phyloP scores from a whole-genome alignment of 2,888 invertebrate species.

The Drosophila melanosoma region DNA sequence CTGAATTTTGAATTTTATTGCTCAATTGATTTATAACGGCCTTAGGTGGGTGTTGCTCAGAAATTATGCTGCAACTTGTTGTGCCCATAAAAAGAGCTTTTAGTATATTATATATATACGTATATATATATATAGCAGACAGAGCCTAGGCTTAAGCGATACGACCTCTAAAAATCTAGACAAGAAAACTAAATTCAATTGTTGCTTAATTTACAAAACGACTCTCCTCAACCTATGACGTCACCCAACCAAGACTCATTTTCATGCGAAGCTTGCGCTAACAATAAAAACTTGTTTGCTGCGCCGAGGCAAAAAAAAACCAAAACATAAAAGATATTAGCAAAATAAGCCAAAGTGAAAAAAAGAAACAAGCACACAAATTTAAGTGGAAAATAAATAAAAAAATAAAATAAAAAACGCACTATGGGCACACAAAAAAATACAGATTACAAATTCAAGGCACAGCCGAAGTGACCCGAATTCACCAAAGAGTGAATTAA shows the following conservation, averaged over 20 bases:
- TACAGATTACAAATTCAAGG: constrained; percentile 56
- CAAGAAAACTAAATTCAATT: constrained; percentile 63
- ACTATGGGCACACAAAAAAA: constrained; percentile 22
- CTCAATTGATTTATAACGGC: constrained; percentile 74
- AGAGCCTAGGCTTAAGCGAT: constrained; percentile 44
- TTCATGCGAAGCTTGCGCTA: constrained; percentile 46
- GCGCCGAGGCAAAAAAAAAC: constrained; percentile 39
- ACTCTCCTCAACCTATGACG: constrained; percentile 49
- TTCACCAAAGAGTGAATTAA: constrained; percentile 31
- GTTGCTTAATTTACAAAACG: constrained; percentile 61
- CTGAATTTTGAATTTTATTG: constrained; percentile 54
- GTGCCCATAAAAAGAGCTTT: constrained; percentile 43
- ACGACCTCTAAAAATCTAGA: constrained; percentile 68
- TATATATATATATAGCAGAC: constrained; percentile 7
- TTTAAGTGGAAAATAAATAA: constrained; percentile 57
- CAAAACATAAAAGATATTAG: constrained; percentile 21
- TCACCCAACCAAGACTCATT: constrained; percentile 62
- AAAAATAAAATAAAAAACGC: constrained; percentile 59
- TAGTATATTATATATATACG: constrained; percentile 10
- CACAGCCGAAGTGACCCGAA: constrained; percentile 47
- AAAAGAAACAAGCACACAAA: constrained; percentile 12
- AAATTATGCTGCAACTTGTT: constrained; percentile 35
- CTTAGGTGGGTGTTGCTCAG: constrained; percentile 63
- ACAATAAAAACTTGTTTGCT: constrained; percentile 77
- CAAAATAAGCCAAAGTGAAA: constrained; percentile 22